Evolutionary conservation across 2,888 invertebrate species (phyloP).

Genomic region (Pseudolycoriella hygida): DNA sequence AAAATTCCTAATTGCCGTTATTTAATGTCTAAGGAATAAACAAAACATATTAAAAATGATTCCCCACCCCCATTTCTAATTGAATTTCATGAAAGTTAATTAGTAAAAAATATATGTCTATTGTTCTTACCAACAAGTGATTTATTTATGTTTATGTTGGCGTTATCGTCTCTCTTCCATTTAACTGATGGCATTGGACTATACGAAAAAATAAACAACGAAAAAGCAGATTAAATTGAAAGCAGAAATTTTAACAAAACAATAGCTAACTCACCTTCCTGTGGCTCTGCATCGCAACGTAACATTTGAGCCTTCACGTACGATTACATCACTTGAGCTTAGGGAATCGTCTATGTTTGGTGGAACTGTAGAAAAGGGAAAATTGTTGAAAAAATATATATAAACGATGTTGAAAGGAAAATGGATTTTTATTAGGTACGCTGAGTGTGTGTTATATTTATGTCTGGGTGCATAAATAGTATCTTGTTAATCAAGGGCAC

Average conservation of each 20-base stretch:
- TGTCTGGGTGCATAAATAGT: not conserved
- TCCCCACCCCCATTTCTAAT: no score
- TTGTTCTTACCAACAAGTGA: slow-evolving; percentile 47
- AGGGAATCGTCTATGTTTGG: slow-evolving; percentile 82
- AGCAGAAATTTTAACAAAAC: no score
- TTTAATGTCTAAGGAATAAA: no score
- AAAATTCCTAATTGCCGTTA: no score
- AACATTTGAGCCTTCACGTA: slow-evolving; percentile 77
- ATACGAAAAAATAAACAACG: no score
- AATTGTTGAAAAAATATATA: slow-evolving; percentile 11
- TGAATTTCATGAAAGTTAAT: no score
- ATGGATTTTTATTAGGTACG: not conserved
- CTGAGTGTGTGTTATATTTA: not conserved
- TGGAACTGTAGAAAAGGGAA: slow-evolving; percentile 47
- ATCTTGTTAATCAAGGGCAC: no score
- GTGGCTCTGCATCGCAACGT: slow-evolving; percentile 76
- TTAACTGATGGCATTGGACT: slow-evolving; percentile 76
- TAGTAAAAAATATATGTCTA: no score
- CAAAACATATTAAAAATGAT: no score
- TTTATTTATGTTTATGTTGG: slow-evolving; percentile 72
- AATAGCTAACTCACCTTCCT: slow-evolving; percentile 28
- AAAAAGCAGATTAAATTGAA: no score
- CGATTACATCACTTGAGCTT: slow-evolving; percentile 82
- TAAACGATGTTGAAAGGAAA: not conserved
- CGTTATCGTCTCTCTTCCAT: slow-evolving; percentile 82